Evolutionary conservation across 2,113 vertebrate genomes (phyloP), one percentile per base, ranked within the genome.

Genomic region (Melanerpes formicivorus): DNA sequence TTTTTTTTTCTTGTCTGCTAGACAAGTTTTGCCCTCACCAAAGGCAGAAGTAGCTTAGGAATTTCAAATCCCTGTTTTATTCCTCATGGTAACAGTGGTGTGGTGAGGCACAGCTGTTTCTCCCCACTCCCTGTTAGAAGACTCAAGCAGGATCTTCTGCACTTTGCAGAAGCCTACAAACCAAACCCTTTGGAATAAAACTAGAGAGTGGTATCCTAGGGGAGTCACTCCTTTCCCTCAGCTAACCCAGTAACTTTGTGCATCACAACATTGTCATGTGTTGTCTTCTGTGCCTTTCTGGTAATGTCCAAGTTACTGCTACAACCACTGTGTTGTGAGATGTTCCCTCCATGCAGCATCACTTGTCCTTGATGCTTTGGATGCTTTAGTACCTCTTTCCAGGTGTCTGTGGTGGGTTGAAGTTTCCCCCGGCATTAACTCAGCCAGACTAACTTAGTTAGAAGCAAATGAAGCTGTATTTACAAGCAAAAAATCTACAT

Each of bases 191-290:
- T 19, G 69, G 55, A 73, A 56, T 26, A 78, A 10, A 46, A 66
- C 27, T 40, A 32, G 59, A 71, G 18, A 80, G 8, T 0, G 6
- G 12, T 27, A 48, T 77, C 37, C 58, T 22, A 16, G 0, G 0
- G 40, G 8, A 22, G 7, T 42, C 85, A 18, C 42, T 77, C 5
- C 18, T 88, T 65, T 84, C 18, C 44, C 21, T 6, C 17, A 18
- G 22, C 46, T 56, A 63, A 65, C 10, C 21, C 27, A 56, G 2
- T 56, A 54, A 23, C 9, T 77, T 87, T 2, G 0, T 40, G 17
- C 29, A 54, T 78, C 58, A 72, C 60, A 78, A 8, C 27, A 58
- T 32, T 14, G 18, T 14, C 5, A 4, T 29, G 19, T 25, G 14
- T 55, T 22, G 1, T 50, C 23, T 66, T 6, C 34, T 13, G 5